Evolutionary conservation across 2,797 vertebrate species (phyloP).

Genomic region (Onychomys torridus): DNA sequence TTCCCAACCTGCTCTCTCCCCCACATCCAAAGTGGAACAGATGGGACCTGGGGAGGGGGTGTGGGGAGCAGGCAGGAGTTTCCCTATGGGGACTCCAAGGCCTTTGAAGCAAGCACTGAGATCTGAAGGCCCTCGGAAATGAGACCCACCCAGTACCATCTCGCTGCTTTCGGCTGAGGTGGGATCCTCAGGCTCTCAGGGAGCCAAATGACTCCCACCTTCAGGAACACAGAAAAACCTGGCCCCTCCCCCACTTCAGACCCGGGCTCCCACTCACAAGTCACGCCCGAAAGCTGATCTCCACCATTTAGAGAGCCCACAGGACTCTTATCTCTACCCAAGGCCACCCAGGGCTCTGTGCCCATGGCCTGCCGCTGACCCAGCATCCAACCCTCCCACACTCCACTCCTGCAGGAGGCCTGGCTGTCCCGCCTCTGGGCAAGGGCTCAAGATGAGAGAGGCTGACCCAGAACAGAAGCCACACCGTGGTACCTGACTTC

Average conservation of each 20-base stretch:
- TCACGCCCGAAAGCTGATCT: not conserved
- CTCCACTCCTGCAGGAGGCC: not conserved
- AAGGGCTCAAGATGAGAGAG: not conserved
- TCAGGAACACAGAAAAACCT: not conserved
- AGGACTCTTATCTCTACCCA: not conserved
- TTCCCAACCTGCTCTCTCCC: not conserved
- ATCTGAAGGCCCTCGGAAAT: not conserved
- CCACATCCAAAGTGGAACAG: not conserved
- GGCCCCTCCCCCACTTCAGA: not conserved
- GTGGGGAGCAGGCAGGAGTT: not conserved
- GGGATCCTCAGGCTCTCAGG: too few species aligned
- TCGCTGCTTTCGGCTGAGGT: not conserved
- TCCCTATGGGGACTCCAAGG: not conserved
- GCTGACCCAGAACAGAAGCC: not conserved
- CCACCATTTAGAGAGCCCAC: not conserved
- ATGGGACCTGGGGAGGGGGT: conserved; percentile 15
- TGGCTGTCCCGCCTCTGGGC: not conserved
- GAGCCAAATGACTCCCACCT: not conserved
- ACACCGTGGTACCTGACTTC: not conserved
- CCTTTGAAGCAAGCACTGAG: not conserved
- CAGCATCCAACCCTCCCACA: not conserved
- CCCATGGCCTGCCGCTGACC: not conserved
- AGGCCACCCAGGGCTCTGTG: not conserved
- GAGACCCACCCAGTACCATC: not conserved
- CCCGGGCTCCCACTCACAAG: not conserved